Conservation (phyloP, 1,140 invertebrate species). For the Riptortus pedestris region DNA sequence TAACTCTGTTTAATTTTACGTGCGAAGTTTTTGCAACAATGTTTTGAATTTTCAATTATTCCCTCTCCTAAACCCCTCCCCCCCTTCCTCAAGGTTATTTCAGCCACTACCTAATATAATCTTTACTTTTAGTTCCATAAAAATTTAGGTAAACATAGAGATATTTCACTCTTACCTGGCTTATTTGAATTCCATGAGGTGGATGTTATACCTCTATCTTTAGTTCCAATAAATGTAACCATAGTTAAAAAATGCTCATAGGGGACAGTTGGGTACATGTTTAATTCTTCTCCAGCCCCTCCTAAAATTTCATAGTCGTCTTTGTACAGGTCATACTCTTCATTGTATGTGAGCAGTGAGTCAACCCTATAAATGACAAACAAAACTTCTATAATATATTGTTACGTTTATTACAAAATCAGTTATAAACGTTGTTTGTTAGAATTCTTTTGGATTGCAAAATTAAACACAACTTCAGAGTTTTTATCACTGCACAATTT, state of each 20-base stretch:
- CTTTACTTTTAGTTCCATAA: neutral
- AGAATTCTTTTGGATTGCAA: neutral
- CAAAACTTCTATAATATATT: neutral
- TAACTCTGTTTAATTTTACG: no score
- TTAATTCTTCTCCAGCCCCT: constrained; percentile 33
- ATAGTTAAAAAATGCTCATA: constrained; percentile 52
- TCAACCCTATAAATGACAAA: constrained; percentile 24
- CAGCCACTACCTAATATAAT: neutral
- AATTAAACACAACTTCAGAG: neutral
- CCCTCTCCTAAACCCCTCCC: no score
- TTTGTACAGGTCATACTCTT: constrained; percentile 49
- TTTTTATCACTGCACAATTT: neutral
- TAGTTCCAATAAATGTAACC: constrained; percentile 45
- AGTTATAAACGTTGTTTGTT: neutral
- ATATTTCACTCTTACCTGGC: constrained; percentile 34
- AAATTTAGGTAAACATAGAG: neutral
- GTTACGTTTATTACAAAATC: neutral
- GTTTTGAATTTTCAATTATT: no score
- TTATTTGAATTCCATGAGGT: constrained; percentile 56
- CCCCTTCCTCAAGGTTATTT: neutral
- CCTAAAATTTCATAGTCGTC: constrained; percentile 50
- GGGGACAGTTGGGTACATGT: constrained; percentile 31
- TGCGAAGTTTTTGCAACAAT: no score
- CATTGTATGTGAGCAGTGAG: constrained; percentile 30
- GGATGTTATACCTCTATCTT: constrained; percentile 52